Percentiles rank a stretch among this genome's conserved stretches.
These are phyloP conservation scores for Oreochromis niloticus DNA, from an alignment of 2,113 vertebrate genomes.

Conservation along the genomic window DNA sequence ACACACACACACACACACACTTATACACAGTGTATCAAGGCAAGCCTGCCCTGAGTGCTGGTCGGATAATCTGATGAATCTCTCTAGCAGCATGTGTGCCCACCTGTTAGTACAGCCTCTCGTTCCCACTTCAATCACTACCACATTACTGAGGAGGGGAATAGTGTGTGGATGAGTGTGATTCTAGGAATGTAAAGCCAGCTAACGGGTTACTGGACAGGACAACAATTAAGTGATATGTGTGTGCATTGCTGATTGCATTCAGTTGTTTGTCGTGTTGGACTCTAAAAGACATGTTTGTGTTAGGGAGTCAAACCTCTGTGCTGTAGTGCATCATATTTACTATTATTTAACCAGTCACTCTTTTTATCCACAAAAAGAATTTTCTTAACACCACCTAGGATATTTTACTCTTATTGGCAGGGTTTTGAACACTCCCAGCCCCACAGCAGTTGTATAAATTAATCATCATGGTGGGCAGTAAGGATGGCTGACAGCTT, in stretches of 20 bases:
- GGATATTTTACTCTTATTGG: not conserved
- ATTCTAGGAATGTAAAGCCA: conserved; percentile 19
- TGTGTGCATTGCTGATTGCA: not conserved
- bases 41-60: conserved; percentile 45
- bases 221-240: not conserved
- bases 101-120: conserved; percentile 67
- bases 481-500: conserved; percentile 12
- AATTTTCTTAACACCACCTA: not conserved
- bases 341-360: not conserved
- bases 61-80: conserved; percentile 64
- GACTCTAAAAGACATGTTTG: not conserved
- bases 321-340: not conserved
- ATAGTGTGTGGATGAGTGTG: not conserved
- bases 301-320: not conserved
- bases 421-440: not conserved
- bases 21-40: not conserved
- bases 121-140: conserved; percentile 62
- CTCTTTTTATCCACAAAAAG: not conserved
- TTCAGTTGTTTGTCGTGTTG: not conserved
- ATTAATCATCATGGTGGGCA: conserved; percentile 6
- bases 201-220: not conserved
- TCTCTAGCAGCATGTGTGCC: conserved; percentile 55
- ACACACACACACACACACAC: not conserved
- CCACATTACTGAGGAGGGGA: conserved; percentile 33
- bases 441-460: conserved; percentile 4